phyloP scores from a whole-genome alignment of 2,113 vertebrate genomes.

The Camelus bactrianus region DNA sequence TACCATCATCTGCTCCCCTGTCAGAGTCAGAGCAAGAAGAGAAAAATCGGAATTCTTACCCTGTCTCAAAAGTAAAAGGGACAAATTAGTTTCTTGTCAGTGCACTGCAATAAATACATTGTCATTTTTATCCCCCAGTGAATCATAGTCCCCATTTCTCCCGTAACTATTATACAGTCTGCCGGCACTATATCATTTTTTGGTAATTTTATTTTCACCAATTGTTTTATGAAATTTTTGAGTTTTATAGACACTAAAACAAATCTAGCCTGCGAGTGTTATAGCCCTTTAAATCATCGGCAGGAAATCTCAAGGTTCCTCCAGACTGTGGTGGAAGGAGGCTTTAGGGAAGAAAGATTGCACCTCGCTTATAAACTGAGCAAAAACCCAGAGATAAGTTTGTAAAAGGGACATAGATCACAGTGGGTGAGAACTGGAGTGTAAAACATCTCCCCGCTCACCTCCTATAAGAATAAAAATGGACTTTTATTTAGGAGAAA shows the following conservation, averaged over 20 bases:
- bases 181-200: conserved; percentile 92
- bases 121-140: conserved; percentile 91
- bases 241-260: conserved; percentile 94
- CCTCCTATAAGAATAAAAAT: conserved; percentile 89
- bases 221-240: conserved; percentile 94
- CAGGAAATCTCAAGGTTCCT: conserved; percentile 99
- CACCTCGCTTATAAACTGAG: conserved; percentile 99
- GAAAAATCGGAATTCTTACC: conserved; percentile 87
- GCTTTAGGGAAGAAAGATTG: conserved; percentile 98
- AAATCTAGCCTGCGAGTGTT: conserved; percentile 91
- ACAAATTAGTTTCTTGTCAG: conserved; percentile 92
- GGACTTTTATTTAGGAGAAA: conserved; percentile 91
- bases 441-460: conserved; percentile 88
- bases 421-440: conserved; percentile 82
- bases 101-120: conserved; percentile 91
- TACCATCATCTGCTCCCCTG: background rate
- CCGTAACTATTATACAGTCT: conserved; percentile 93
- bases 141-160: conserved; percentile 92
- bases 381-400: conserved; percentile 97
- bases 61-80: conserved; percentile 91
- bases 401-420: conserved; percentile 93
- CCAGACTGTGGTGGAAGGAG: conserved; percentile 97
- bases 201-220: conserved; percentile 94
- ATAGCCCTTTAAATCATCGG: conserved; percentile 98
- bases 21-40: conserved; percentile 71